Conservation (phyloP, 2,797 vertebrate species). For the Sebastes hubbsi region DNA sequence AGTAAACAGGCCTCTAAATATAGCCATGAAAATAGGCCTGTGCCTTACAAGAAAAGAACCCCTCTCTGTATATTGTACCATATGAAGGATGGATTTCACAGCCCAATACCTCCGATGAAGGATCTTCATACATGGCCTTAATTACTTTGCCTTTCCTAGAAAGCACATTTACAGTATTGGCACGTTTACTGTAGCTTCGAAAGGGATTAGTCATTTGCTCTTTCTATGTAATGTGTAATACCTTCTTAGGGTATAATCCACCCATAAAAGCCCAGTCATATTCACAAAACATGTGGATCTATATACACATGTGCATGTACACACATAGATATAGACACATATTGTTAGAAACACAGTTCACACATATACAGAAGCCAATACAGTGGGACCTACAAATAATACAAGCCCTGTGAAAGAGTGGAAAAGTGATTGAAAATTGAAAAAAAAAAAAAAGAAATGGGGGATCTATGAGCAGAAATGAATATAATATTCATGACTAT, state of each 20-base stretch:
- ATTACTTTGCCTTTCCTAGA: conserved; percentile 33
- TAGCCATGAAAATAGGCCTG: conserved; percentile 60
- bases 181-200: conserved; percentile 7
- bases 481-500: too few species aligned
- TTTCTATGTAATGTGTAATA: conserved; percentile 14
- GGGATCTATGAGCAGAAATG: too few species aligned
- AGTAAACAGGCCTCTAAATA: conserved; percentile 67
- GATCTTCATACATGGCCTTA: background rate
- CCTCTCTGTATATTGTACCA: conserved; percentile 16
- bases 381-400: background rate
- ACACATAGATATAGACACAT: background rate
- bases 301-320: background rate
- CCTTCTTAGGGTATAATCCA: conserved; percentile 38
- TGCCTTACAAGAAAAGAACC: conserved; percentile 32
- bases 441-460: too few species aligned
- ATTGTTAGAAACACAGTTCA: background rate
- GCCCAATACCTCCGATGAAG: background rate
- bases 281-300: background rate
- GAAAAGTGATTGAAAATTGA: background rate
- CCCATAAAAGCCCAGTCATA: conserved; percentile 19
- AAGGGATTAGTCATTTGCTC: conserved; percentile 29
- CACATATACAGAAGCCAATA: background rate
- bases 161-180: conserved; percentile 2
- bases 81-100: conserved; percentile 16
- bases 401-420: background rate